Evolutionary conservation across 1,140 invertebrate species (phyloP), one percentile per base, ranked within the genome.

Genomic region (Muscidifurax raptorellus): DNA sequence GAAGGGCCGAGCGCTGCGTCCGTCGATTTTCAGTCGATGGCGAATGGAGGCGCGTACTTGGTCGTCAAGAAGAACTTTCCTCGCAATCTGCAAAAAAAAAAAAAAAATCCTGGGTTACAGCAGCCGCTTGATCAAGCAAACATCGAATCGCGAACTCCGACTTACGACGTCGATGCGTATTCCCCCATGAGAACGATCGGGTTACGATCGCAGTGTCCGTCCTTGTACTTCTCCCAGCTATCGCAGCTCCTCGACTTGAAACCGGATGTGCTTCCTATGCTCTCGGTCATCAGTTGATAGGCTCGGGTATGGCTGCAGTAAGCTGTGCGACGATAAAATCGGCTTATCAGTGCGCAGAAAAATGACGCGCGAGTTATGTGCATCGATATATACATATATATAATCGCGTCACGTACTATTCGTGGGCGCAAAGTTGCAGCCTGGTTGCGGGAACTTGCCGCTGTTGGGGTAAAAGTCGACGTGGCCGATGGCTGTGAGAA

Each of bases 391-490:
- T 40, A 40, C 36, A 40, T 40, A 9, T 40, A 40, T 9, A 40
- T 5, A 9, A 64, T 64, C 13, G 52, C 52, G 13, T n/a, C 32
- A 69, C 85, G 82, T 85, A 90, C 90, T 91, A 32, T 85, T 89
- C 0, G 89, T 90, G 15, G 90, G 90, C 10, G 72, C 10, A 69
- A 90, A 88, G 40, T 89, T 87, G 72, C 91, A 92, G 4, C 93
- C 93, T 32, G 93, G 93, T 83, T 94, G 93, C 0, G 90, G 90
- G 13, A 90, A 88, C 25, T 90, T 88, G 12, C 93, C 93, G 25
- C 87, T 90, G 83, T 92, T 94, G 9, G 91, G 93, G 86, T 94
- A 95, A 88, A 95, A 95, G 88, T 94, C 94, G 0, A 90, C 91
- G 40, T 93, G 92, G 9, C 93, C 94, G 0, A 92, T 87, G 0